Percentiles rank a stretch among this genome's conserved stretches.
Conservation (phyloP, 2,888 invertebrate species). For the Tryphoninae sp. region DNA sequence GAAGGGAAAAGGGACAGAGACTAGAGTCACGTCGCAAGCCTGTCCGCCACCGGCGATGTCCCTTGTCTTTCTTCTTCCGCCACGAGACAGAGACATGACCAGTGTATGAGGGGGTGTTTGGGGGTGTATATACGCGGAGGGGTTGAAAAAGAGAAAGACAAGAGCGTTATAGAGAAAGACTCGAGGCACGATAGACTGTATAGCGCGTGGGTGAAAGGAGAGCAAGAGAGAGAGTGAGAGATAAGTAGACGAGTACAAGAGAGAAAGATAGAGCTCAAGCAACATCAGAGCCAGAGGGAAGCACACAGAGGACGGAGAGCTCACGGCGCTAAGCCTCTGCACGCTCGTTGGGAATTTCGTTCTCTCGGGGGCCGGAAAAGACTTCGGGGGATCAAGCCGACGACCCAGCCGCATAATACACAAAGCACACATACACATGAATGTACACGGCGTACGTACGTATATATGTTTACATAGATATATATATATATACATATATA, state of each 20-base stretch:
- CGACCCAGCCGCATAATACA: conserved; percentile 55
- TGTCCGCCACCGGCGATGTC: conserved; percentile 23
- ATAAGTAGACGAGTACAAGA: neutral
- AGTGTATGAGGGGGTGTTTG: neutral
- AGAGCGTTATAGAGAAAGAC: neutral
- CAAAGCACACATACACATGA: conserved; percentile 28
- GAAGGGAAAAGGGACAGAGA: neutral
- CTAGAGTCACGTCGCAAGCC: neutral
- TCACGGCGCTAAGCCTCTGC: conserved; percentile 50
- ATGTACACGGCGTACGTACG: conserved; percentile 9
- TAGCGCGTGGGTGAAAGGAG: neutral
- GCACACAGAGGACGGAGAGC: conserved; percentile 26
- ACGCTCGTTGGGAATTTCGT: conserved; percentile 56
- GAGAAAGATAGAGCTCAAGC: conserved; percentile 2
- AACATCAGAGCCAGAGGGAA: conserved; percentile 30
- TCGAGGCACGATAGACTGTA: neutral
- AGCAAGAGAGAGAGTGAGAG: neutral
- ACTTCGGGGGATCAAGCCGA: conserved; percentile 57
- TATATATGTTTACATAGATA: neutral
- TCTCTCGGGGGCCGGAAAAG: conserved; percentile 48
- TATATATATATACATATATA: neutral
- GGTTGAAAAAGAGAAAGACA: conserved; percentile 7
- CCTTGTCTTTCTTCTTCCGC: conserved; percentile 46
- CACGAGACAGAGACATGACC: neutral
- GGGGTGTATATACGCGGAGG: conserved; percentile 5